Percentiles rank a stretch among this genome's conserved stretches.
Conservation (phyloP, 2,797 vertebrate species). For the Takifugu rubripes region DNA sequence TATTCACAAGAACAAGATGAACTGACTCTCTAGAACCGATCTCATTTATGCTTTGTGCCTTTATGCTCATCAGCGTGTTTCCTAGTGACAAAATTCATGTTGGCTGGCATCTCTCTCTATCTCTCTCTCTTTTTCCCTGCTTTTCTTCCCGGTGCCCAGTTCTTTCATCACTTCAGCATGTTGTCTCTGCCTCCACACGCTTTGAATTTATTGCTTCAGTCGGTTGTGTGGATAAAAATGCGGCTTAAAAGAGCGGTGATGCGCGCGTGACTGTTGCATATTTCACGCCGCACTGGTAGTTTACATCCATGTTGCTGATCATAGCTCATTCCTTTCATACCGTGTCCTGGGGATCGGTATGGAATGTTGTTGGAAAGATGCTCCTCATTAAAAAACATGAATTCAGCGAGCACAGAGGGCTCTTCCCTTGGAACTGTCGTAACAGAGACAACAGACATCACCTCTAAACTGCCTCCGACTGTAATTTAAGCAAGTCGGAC, state of each 20-base stretch:
- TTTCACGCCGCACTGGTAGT: too few relatives aligned
- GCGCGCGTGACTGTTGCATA: too few relatives aligned
- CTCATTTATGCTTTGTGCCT: constrained; percentile 49
- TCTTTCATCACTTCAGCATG: constrained; percentile 63
- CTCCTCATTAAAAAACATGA: too few relatives aligned
- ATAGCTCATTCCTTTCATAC: too few relatives aligned
- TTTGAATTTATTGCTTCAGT: constrained; percentile 59
- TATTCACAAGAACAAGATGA: constrained; percentile 32
- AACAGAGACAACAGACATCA: too few relatives aligned
- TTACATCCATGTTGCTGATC: too few relatives aligned
- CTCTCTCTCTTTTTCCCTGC: constrained; percentile 5
- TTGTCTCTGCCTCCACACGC: constrained; percentile 50
- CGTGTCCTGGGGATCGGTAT: too few relatives aligned
- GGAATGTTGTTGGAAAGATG: too few relatives aligned
- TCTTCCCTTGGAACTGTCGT: too few relatives aligned
- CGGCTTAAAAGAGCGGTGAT: constrained; percentile 34
- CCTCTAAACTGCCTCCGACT: too few relatives aligned
- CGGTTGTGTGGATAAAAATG: constrained; percentile 49
- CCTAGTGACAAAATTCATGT: constrained; percentile 42
- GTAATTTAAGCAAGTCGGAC: too few relatives aligned
- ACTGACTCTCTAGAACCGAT: constrained; percentile 26
- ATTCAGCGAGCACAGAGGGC: too few relatives aligned
- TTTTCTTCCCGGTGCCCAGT: constrained; percentile 45
- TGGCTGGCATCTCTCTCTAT: constrained; percentile 28
- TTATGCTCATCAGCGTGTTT: constrained; percentile 50